phyloP scores from a whole-genome alignment of 2,113 vertebrate species.

The Dermatemys mawii region DNA sequence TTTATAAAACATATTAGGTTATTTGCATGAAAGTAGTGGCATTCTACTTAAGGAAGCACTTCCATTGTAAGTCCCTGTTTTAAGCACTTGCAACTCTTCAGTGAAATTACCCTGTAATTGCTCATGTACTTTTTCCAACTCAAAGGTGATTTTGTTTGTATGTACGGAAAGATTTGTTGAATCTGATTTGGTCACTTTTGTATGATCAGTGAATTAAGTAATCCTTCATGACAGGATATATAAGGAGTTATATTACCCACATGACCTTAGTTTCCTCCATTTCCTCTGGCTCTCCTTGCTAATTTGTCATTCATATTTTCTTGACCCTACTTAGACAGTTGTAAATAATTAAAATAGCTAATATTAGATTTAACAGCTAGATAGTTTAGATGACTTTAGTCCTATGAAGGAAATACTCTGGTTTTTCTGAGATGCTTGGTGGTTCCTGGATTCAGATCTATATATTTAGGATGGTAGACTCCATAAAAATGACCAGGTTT shows the following conservation, averaged over 20 bases:
- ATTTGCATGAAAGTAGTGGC: constrained; percentile 14
- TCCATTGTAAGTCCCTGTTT: constrained; percentile 8
- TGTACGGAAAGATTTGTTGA: neutral
- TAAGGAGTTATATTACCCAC: neutral
- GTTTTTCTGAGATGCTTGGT: neutral
- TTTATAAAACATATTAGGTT: constrained; percentile 45
- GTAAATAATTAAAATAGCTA: neutral
- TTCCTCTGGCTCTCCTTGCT: neutral
- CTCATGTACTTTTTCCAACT: neutral
- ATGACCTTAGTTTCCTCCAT: neutral
- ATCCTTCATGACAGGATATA: neutral
- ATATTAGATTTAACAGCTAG: neutral
- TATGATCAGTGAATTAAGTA: neutral
- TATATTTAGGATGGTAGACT: neutral
- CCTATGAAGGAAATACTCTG: neutral
- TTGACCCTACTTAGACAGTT: neutral
- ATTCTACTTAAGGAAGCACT: neutral
- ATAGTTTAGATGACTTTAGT: neutral
- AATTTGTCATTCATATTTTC: neutral
- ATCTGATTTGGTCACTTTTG: neutral
- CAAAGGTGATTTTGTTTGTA: neutral
- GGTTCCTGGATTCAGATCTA: neutral
- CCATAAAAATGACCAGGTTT: neutral
- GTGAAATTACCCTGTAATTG: neutral
- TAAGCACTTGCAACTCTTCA: constrained; percentile 27